A percentile compares a stretch with the other conserved stretches of the same genome.
Evolutionary conservation across 2,888 invertebrate genomes (phyloP).

Genomic region (Lucinisca nassula): DNA sequence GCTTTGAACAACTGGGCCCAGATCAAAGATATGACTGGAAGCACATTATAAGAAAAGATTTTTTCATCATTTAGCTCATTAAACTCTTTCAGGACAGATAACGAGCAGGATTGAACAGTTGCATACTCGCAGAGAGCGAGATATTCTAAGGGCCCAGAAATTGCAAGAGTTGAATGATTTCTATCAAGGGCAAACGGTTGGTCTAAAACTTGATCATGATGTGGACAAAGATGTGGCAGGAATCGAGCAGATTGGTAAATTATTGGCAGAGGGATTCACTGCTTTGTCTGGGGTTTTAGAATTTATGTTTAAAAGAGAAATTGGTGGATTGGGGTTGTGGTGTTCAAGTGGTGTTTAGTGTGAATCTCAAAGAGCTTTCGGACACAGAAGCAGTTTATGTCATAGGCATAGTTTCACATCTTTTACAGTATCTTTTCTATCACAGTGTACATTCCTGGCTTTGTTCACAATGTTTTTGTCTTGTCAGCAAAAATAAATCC

Average conservation of each 20-base stretch:
- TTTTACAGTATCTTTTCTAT: too few relatives aligned
- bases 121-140: conserved; percentile 65
- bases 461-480: too few relatives aligned
- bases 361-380: too few relatives aligned
- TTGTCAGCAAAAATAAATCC: too few relatives aligned
- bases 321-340: not conserved
- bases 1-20: too few relatives aligned
- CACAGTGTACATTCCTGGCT: too few relatives aligned
- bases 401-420: too few relatives aligned
- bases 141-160: conserved; percentile 56
- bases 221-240: not conserved
- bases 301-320: not conserved
- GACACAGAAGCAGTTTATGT: too few relatives aligned
- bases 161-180: conserved; percentile 35
- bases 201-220: not conserved
- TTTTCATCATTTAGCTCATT: too few relatives aligned
- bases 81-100: conserved; percentile 51
- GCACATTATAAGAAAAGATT: too few relatives aligned
- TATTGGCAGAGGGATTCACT: not conserved
- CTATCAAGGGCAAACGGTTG: not conserved
- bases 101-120: conserved; percentile 67
- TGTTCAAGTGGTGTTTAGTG: too few relatives aligned
- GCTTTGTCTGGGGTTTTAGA: not conserved
- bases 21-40: too few relatives aligned
- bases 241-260: not conserved